Evolutionary conservation across 2,888 invertebrate genomes (phyloP).

Genomic region (Nymphalis urticae): DNA sequence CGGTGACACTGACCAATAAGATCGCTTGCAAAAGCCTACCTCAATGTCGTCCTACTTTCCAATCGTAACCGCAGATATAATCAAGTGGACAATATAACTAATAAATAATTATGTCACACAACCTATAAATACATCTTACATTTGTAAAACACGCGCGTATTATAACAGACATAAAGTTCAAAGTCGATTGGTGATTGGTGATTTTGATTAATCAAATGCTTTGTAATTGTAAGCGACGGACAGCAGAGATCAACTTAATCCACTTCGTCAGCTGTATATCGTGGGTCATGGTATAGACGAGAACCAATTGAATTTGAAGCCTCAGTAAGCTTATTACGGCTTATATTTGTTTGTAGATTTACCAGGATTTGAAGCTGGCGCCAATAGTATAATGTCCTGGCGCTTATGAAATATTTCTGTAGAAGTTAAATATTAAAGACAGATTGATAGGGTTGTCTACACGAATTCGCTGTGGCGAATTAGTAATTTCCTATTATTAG

Average conservation of each 20-base stretch:
- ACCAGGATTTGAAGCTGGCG: constrained; percentile 34
- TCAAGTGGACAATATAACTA: constrained; percentile 65
- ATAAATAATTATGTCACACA: constrained; percentile 65
- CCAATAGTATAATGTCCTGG: constrained; percentile 36
- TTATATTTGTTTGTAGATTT: constrained; percentile 15
- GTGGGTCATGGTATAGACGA: background rate
- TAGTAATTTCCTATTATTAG: constrained; percentile 32
- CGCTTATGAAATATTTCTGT: constrained; percentile 37
- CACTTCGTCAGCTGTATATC: constrained; percentile 20
- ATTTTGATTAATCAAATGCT: constrained; percentile 32
- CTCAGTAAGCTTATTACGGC: constrained; percentile 17
- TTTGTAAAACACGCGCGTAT: constrained; percentile 37
- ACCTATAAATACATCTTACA: constrained; percentile 34
- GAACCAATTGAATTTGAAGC: constrained; percentile 46
- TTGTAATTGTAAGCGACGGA: constrained; percentile 41
- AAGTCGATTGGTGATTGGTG: constrained; percentile 43
- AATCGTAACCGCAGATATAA: constrained; percentile 62
- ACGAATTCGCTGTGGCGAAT: constrained; percentile 34
- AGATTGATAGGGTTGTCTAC: constrained; percentile 35
- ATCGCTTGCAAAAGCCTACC: constrained; percentile 72
- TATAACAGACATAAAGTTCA: constrained; percentile 46
- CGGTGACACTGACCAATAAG: constrained; percentile 74
- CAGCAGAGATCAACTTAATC: constrained; percentile 49
- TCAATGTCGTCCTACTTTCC: constrained; percentile 80
- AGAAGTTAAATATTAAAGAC: constrained; percentile 38